A percentile compares a stretch with the other conserved stretches of the same genome.
phyloP scores from a whole-genome alignment of 2,113 vertebrate genomes.

The Elaphurus davidianus region DNA sequence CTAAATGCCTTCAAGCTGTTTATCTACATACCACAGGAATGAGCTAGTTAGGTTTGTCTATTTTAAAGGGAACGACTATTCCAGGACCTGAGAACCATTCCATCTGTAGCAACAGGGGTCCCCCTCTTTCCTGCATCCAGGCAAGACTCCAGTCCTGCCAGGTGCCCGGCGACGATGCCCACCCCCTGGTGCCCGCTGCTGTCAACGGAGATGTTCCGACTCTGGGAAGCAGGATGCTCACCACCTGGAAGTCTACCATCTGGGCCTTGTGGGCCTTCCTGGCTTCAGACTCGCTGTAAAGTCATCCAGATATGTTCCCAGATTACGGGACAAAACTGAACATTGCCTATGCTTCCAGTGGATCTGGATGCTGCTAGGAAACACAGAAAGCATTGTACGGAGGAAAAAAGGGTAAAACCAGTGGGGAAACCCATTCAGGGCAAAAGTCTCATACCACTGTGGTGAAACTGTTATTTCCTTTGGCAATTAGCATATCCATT shows the following conservation, averaged over 20 bases:
- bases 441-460: not conserved
- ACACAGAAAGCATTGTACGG: not conserved
- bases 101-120: fast-evolving
- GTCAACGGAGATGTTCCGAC: fast-evolving
- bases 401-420: not conserved
- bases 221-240: not conserved
- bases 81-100: not conserved
- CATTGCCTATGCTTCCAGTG: not conserved
- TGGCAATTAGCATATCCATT: not conserved
- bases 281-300: not conserved
- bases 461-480: not conserved
- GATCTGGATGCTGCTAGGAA: not conserved
- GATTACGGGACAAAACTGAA: not conserved
- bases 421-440: not conserved
- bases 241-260: not conserved
- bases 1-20: not conserved
- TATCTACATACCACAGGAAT: not conserved
- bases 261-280: too few relatives aligned
- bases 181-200: not conserved
- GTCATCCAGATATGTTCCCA: not conserved
- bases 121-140: too few relatives aligned
- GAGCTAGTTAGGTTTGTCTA: not conserved
- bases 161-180: fast-evolving
- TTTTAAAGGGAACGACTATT: not conserved
- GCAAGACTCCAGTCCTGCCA: fast-evolving